Evolutionary conservation across 2,797 vertebrate genomes (phyloP).

Genomic region (Pteropus rufus): DNA sequence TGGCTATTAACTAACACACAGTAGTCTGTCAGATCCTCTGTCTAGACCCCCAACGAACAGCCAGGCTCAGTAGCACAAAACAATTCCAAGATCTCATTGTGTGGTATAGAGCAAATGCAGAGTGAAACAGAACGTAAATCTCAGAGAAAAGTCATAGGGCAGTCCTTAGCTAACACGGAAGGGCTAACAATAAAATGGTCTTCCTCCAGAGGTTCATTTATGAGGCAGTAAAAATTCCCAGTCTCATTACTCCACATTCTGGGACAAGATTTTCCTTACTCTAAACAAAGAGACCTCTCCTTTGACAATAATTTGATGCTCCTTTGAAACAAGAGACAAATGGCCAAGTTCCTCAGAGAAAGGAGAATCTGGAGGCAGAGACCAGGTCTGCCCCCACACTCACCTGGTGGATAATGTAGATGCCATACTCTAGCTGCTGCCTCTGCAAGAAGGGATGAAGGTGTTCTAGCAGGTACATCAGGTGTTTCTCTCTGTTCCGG

Average conservation of each 20-base stretch:
- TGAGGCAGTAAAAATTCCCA: neutral
- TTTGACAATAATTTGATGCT: neutral
- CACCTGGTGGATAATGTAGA: slow-evolving; percentile 98
- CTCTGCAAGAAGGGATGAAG: slow-evolving; percentile 96
- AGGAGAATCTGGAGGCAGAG: neutral
- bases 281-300: neutral
- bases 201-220: neutral
- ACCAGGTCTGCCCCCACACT: neutral
- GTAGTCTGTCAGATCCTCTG: neutral
- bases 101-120: fast-evolving
- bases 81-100: neutral
- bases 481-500: slow-evolving; percentile 92
- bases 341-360: neutral
- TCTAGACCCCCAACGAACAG: neutral
- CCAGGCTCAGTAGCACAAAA: neutral
- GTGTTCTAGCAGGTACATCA: slow-evolving; percentile 93
- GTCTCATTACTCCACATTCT: neutral
- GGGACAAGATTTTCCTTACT: neutral
- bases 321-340: neutral
- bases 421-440: slow-evolving; percentile 94
- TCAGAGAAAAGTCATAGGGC: neutral
- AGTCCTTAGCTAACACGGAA: neutral
- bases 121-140: neutral
- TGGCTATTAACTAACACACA: neutral
- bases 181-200: neutral